These are phyloP conservation scores for Columba livia DNA, from an alignment of 2,113 vertebrate genomes.

Conservation along the genomic window DNA sequence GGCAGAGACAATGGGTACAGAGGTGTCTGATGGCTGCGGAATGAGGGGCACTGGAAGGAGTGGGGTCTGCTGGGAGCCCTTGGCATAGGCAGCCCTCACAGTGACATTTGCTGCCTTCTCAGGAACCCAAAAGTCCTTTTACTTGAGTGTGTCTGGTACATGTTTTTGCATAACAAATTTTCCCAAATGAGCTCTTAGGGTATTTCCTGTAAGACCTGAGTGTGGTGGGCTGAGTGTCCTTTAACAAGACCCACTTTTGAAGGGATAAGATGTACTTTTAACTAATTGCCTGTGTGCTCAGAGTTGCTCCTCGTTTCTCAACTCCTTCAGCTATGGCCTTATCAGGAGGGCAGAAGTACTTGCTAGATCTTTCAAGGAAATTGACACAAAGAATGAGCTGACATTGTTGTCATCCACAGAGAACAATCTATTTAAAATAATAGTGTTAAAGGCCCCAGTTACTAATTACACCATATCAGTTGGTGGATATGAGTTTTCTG, in stretches of 20 bases:
- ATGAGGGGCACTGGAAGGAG: background rate
- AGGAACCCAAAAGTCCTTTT: background rate
- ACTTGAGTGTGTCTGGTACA: background rate
- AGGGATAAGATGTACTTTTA: constrained; percentile 45
- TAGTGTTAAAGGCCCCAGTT: background rate
- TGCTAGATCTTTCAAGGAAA: constrained; percentile 8
- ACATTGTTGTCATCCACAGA: background rate
- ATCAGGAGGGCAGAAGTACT: background rate
- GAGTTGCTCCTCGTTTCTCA: background rate
- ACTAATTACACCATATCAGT: constrained; percentile 9
- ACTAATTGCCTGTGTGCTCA: constrained; percentile 37
- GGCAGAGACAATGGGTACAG: background rate
- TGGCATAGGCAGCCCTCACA: background rate
- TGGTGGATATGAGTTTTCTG: background rate
- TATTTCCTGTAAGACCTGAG: background rate
- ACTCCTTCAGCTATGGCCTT: background rate
- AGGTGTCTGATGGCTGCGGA: rapidly evolving
- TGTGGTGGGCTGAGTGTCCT: background rate
- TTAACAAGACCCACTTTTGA: background rate
- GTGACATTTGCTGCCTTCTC: background rate
- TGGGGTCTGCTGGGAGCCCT: background rate
- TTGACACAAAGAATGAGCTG: background rate
- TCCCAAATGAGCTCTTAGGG: background rate
- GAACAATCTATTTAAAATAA: background rate
- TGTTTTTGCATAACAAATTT: background rate